Evolutionary conservation across 2,888 invertebrate genomes (phyloP).

Genomic region (Perizoma flavofasciatum): DNA sequence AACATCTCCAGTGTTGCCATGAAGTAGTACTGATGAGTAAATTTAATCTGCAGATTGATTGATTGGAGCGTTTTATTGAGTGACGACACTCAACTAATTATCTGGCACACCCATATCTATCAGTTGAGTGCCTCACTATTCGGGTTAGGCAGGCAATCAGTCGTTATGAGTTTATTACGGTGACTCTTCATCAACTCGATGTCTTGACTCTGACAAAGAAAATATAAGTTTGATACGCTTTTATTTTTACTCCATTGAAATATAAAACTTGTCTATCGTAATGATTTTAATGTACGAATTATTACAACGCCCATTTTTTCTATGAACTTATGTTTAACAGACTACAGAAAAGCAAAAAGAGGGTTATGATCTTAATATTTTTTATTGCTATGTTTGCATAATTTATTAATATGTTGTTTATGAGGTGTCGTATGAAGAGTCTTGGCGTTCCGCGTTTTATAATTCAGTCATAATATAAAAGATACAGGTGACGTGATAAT

Average conservation of each 20-base stretch:
- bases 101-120: slow-evolving; percentile 37
- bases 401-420: too few species aligned
- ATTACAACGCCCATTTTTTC: slow-evolving; percentile 6
- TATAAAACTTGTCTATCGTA: slow-evolving; percentile 1
- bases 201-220: slow-evolving; percentile 18
- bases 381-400: too few species aligned
- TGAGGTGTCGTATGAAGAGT: too few species aligned
- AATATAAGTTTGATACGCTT: slow-evolving; percentile 5
- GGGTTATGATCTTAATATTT: too few species aligned
- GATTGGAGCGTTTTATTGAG: slow-evolving; percentile 27
- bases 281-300: neutral
- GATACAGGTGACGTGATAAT: too few species aligned
- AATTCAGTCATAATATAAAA: too few species aligned
- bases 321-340: too few species aligned
- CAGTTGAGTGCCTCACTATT: slow-evolving; percentile 34
- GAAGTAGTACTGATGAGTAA: slow-evolving; percentile 18
- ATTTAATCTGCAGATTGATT: slow-evolving; percentile 22
- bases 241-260: neutral
- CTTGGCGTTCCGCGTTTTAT: too few species aligned
- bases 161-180: slow-evolving; percentile 33
- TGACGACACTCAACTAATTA: slow-evolving; percentile 35
- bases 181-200: slow-evolving; percentile 18
- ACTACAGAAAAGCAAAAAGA: too few species aligned
- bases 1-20: slow-evolving; percentile 5
- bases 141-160: slow-evolving; percentile 34